A percentile compares a stretch with the other conserved stretches of the same genome.
Evolutionary conservation across 2,113 vertebrate species (phyloP).

Genomic region (Microcebus tavaratra): DNA sequence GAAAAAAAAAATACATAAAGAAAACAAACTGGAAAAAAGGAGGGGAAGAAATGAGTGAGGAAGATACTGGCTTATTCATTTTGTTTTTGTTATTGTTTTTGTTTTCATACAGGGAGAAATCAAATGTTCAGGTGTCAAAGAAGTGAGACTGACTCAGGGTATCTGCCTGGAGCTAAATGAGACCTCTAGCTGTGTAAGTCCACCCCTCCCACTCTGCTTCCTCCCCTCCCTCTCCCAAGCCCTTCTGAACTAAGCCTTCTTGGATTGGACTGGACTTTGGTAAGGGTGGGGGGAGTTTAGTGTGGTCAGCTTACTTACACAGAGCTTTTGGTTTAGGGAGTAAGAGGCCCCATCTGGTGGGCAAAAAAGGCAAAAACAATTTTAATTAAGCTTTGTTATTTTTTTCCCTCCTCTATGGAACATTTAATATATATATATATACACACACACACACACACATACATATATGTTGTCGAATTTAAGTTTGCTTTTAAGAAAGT

Average conservation of each 20-base stretch:
- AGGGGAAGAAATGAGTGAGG: neutral
- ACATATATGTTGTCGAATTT: neutral
- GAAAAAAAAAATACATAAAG: too few relatives aligned
- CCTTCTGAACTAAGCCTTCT: neutral
- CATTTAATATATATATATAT: neutral
- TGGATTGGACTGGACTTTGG: neutral
- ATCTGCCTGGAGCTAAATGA: constrained; percentile 81
- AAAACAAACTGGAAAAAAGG: neutral
- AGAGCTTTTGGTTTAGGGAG: neutral
- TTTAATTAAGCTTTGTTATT: neutral
- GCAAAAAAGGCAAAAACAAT: constrained; percentile 39
- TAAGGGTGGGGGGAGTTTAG: neutral
- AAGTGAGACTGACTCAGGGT: constrained; percentile 57
- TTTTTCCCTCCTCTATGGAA: neutral
- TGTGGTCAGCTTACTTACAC: neutral
- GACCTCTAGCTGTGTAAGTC: constrained; percentile 84
- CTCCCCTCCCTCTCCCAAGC: too few relatives aligned
- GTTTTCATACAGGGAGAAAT: constrained; percentile 77
- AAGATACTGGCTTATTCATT: neutral
- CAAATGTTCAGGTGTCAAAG: constrained; percentile 65
- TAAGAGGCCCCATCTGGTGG: constrained; percentile 67
- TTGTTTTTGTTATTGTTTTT: neutral
- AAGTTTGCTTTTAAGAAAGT: neutral
- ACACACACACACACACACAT: neutral
- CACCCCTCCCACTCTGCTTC: rapidly evolving